Evolutionary conservation across 2,888 invertebrate genomes (phyloP).

Genomic region (Drosophila yooni): DNA sequence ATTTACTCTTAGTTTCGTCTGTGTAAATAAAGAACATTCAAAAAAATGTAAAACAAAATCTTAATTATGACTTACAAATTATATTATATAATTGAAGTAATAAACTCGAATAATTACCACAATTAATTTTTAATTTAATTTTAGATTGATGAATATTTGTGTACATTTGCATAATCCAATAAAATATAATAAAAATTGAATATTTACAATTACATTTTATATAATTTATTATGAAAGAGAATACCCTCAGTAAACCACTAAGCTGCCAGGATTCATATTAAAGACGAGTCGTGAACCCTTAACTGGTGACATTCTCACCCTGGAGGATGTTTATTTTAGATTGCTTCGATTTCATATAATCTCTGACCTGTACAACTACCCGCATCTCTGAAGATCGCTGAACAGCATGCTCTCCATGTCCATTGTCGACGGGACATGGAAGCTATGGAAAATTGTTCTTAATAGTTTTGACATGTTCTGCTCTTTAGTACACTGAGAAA

Average conservation of each 20-base stretch:
- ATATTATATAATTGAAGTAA: neutral
- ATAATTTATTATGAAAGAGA: too few species aligned
- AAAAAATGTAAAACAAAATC: neutral
- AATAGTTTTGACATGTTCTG: conserved; percentile 8
- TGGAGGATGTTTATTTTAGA: conserved; percentile 41
- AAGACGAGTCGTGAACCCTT: neutral
- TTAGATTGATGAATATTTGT: too few species aligned
- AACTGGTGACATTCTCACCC: conserved; percentile 33
- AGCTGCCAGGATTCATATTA: too few species aligned
- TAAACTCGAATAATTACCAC: too few species aligned
- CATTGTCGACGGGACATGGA: conserved; percentile 11
- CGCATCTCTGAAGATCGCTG: conserved; percentile 30
- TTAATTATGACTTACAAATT: neutral
- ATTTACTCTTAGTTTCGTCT: conserved; percentile 2
- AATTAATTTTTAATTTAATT: too few species aligned
- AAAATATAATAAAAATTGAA: too few species aligned
- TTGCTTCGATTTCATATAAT: conserved; percentile 49
- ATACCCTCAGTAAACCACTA: too few species aligned
- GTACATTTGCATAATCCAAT: too few species aligned
- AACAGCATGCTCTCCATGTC: conserved; percentile 20
- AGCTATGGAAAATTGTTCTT: neutral
- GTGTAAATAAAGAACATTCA: conserved; percentile 59
- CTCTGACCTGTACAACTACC: conserved; percentile 20
- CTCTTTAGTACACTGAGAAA: neutral
- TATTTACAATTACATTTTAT: too few species aligned